Evolutionary conservation across 2,113 vertebrate species (phyloP).

Genomic region (Coptodon bakossiorum): DNA sequence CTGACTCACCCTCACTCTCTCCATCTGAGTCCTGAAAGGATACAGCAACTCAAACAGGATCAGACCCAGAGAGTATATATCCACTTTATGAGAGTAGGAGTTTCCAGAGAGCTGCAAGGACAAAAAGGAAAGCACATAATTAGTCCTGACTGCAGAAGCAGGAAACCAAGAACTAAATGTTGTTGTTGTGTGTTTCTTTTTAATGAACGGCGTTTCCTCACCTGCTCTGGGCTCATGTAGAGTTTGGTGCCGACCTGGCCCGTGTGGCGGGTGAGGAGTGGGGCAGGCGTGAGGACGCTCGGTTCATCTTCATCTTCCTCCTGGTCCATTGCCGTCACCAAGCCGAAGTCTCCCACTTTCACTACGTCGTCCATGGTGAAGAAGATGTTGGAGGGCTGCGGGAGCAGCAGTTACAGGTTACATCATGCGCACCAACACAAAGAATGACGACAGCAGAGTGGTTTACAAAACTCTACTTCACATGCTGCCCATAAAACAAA

Average conservation of each 20-base stretch:
- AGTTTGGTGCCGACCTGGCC: constrained; percentile 98
- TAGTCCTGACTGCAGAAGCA: neutral
- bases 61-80: constrained; percentile 96
- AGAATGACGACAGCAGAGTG: neutral
- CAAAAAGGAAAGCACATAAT: neutral
- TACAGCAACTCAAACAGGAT: constrained; percentile 96
- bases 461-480: neutral
- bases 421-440: neutral
- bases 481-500: neutral
- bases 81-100: constrained; percentile 97
- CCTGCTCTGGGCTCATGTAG: constrained; percentile 99
- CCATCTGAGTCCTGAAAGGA: constrained; percentile 97
- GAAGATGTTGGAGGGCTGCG: constrained; percentile 98
- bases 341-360: constrained; percentile 95
- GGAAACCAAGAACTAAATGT: neutral
- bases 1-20: constrained; percentile 85
- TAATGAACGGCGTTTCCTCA: constrained; percentile 23
- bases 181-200: neutral
- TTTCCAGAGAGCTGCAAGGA: constrained; percentile 86
- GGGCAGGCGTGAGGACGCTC: constrained; percentile 83
- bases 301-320: constrained; percentile 93
- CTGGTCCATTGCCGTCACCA: constrained; percentile 98
- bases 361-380: constrained; percentile 97
- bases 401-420: neutral
- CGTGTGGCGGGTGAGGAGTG: constrained; percentile 89